A percentile compares a stretch with the other conserved stretches of the same genome.
These are phyloP conservation scores for Percopsis transmontana DNA, from an alignment of 2,113 vertebrate species.

Conservation along the genomic window DNA sequence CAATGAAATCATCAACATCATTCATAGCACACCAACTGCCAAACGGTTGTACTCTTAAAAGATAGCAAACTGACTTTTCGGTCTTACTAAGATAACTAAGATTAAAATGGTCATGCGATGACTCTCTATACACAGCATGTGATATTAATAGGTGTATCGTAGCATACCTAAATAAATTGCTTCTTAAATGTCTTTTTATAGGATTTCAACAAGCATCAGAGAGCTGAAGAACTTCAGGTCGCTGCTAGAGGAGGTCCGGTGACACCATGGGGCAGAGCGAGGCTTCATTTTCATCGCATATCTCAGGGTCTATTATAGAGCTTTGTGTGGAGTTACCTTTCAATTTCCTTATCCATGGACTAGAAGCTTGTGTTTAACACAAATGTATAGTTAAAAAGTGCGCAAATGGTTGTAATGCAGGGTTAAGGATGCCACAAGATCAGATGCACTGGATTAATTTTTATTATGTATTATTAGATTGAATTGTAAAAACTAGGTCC, in stretches of 20 bases:
- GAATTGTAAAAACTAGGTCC: too few relatives aligned
- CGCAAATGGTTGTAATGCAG: too few relatives aligned
- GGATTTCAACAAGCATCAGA: conserved; percentile 90
- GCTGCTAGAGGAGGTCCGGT: conserved; percentile 76
- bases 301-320: neutral
- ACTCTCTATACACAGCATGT: too few relatives aligned
- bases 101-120: too few relatives aligned
- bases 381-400: too few relatives aligned
- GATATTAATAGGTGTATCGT: neutral
- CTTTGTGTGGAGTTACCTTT: too few relatives aligned
- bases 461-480: too few relatives aligned
- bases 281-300: neutral
- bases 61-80: neutral
- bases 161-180: neutral
- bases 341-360: too few relatives aligned
- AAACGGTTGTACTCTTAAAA: neutral
- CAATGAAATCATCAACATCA: neutral
- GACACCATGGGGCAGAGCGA: conserved; percentile 26
- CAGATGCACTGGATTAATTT: too few relatives aligned
- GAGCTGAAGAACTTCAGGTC: conserved; percentile 89
- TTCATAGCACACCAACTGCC: neutral
- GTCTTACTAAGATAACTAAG: neutral
- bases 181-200: conserved; percentile 52
- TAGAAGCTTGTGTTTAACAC: too few relatives aligned
- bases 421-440: too few relatives aligned